Conservation (phyloP, 2,797 vertebrate genomes). For the Sebastes diaconus region DNA sequence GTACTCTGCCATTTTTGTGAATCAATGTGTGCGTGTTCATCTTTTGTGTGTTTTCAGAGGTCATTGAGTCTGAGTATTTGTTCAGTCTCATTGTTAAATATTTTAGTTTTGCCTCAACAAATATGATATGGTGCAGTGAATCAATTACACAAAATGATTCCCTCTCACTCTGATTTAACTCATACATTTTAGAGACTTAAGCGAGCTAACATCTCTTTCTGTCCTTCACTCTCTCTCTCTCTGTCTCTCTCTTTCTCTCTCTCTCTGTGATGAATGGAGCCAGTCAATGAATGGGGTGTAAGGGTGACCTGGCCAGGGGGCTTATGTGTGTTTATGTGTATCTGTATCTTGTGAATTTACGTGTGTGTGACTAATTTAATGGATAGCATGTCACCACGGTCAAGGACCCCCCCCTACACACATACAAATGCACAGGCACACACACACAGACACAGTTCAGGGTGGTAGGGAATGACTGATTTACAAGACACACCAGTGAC, state of each 20-base stretch:
- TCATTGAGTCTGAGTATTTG: conserved; percentile 3
- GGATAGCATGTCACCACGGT: conserved; percentile 53
- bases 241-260: neutral
- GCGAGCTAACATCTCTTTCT: neutral
- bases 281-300: conserved; percentile 28
- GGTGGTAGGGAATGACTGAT: conserved; percentile 56
- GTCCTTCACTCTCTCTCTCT: neutral
- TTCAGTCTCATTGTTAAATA: conserved; percentile 8
- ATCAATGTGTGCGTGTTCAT: neutral
- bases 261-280: conserved; percentile 38
- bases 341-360: conserved; percentile 38
- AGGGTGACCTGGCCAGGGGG: conserved; percentile 31
- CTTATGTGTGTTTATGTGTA: conserved; percentile 31
- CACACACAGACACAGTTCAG: conserved; percentile 16
- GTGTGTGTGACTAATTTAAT: conserved; percentile 63
- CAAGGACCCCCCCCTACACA: conserved; percentile 49
- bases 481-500: conserved; percentile 63
- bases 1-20: neutral
- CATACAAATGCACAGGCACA: conserved; percentile 3
- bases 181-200: neutral
- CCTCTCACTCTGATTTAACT: neutral
- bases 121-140: neutral
- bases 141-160: neutral
- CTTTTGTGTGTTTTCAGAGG: conserved; percentile 13
- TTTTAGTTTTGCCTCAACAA: neutral